phyloP scores from a whole-genome alignment of 2,113 vertebrate species.

The Beaufortia kweichowensis region DNA sequence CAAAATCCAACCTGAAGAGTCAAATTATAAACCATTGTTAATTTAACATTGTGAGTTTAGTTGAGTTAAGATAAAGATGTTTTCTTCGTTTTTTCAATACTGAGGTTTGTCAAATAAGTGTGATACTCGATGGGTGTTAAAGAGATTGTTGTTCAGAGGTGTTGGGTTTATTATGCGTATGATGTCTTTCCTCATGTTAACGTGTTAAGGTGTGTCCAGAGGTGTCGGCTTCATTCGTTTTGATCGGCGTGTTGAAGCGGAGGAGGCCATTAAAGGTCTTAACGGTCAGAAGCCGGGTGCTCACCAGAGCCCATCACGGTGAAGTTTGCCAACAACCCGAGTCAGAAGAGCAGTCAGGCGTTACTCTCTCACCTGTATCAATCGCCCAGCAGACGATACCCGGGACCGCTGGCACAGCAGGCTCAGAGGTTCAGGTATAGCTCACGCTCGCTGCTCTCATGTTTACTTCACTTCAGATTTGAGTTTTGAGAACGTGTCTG shows the following conservation, averaged over 20 bases:
- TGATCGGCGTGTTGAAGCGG: conserved; percentile 95
- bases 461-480: neutral
- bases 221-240: conserved; percentile 98
- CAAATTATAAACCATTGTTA: no score
- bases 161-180: no score
- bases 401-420: conserved; percentile 95
- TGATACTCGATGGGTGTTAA: no score
- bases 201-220: conserved; percentile 85
- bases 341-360: conserved; percentile 98
- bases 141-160: no score
- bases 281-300: conserved; percentile 96
- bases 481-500: conserved; percentile 61
- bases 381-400: conserved; percentile 97
- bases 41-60: no score
- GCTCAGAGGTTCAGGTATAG: conserved; percentile 97
- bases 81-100: no score
- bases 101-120: no score
- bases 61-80: no score
- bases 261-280: conserved; percentile 98
- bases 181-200: neutral
- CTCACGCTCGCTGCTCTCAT: neutral
- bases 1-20: no score
- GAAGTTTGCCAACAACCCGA: conserved; percentile 99
- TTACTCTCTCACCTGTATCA: conserved; percentile 98
- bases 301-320: conserved; percentile 96